phyloP scores from a whole-genome alignment of 1,140 invertebrate genomes.

The Drosophila nigromelanica region DNA sequence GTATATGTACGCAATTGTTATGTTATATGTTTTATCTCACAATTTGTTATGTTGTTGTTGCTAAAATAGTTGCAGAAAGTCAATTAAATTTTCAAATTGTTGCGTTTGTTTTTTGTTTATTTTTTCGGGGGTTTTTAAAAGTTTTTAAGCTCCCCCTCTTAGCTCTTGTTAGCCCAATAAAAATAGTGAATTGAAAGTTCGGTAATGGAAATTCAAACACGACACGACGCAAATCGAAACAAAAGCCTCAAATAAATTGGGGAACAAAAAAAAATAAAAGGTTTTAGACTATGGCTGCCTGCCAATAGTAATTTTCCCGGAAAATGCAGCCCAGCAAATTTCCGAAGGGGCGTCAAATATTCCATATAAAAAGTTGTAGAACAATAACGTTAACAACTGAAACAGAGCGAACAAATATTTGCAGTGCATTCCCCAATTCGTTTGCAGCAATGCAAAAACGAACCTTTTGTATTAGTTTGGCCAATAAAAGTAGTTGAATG shows the following conservation, averaged over 20 bases:
- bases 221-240: constrained; percentile 55
- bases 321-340: constrained; percentile 48
- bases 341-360: constrained; percentile 63
- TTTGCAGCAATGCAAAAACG: background rate
- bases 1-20: too few relatives aligned
- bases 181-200: constrained; percentile 61
- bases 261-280: constrained; percentile 32
- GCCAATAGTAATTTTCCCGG: constrained; percentile 58
- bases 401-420: constrained; percentile 57
- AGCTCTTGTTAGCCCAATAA: too few relatives aligned
- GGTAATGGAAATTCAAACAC: constrained; percentile 59
- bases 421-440: constrained; percentile 46
- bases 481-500: background rate
- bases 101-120: too few relatives aligned
- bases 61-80: too few relatives aligned
- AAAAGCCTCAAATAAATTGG: constrained; percentile 65
- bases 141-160: too few relatives aligned
- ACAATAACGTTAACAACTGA: constrained; percentile 66
- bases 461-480: constrained; percentile 10
- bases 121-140: too few relatives aligned
- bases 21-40: too few relatives aligned
- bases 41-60: too few relatives aligned
- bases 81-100: too few relatives aligned
- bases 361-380: constrained; percentile 69
- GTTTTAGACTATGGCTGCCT: constrained; percentile 60